Evolutionary conservation across 1,140 invertebrate genomes (phyloP), one percentile per base, ranked within the genome.

Genomic region (Drosophila willistoni): DNA sequence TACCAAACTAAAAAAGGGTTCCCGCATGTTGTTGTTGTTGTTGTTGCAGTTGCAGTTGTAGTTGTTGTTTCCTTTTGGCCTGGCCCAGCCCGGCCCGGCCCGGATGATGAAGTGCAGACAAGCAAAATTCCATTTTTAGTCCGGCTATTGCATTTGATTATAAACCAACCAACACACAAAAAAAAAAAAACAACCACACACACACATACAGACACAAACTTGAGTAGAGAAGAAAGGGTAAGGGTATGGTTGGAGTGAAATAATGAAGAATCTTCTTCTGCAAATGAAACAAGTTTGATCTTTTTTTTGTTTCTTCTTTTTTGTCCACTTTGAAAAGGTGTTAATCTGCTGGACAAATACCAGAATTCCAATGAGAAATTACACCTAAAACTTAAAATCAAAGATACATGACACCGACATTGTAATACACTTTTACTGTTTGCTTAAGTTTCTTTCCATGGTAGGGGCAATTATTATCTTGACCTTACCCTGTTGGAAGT

Each of bases 91-190:
- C 19, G 19, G 19, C 29, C 34, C n/a, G 62, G 80, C 29, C 41
- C 17, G 62, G 80, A 80, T 82, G 80, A 82, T 81, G 84, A 89
- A 89, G 84, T 89, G 84, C 85, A 84, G 81, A 81, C 84, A 89
- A 51, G 71, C 65, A 75, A 62, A 89, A 89, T 89, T 89, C 84
- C 84, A 81, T 89, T 89, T 87, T 89, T 89, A 89, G 84, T 79
- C 84, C 84, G 89, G 80, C 68, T 85, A 87, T 89, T 84, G 80
- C 84, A 89, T 87, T 87, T 89, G 80, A 87, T 87, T 84, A 84
- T 87, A 81, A 71, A 57, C 51, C 73, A 62, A 64, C 10, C 25
- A 54, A 44, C 22, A 62, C 12, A 12, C 64, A n/a, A n/a, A 61
- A 57, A 22, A 22, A 22, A 22, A 22, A 22, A 22, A 1, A 22